Conservation (phyloP, 2,888 invertebrate genomes). For the Xylocampa areola region DNA sequence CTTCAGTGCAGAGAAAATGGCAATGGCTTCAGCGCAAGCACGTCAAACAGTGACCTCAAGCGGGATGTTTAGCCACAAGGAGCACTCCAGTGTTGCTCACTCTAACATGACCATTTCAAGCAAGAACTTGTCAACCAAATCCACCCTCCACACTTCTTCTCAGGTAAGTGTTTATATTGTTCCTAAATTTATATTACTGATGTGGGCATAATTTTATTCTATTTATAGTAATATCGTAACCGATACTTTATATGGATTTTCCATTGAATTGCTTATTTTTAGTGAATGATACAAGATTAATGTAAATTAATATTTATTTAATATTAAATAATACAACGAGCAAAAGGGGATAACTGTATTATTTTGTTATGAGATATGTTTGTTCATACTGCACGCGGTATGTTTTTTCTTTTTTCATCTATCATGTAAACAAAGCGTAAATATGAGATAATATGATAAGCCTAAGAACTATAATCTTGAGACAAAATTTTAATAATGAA, state of each 20-base stretch:
- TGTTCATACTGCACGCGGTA: background rate
- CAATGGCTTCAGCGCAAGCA: constrained; percentile 93
- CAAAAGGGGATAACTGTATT: too few relatives aligned
- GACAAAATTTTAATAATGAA: too few relatives aligned
- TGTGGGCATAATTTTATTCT: background rate
- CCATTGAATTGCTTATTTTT: too few relatives aligned
- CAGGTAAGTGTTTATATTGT: constrained; percentile 75
- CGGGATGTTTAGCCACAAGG: constrained; percentile 94
- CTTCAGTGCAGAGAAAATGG: constrained; percentile 95
- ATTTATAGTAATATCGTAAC: too few relatives aligned
- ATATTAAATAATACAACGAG: too few relatives aligned
- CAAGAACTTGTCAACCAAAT: constrained; percentile 92
- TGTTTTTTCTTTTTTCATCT: too few relatives aligned
- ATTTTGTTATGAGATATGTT: too few relatives aligned
- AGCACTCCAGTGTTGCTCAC: constrained; percentile 92
- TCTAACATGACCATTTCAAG: constrained; percentile 94
- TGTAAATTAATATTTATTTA: too few relatives aligned
- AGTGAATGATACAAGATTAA: too few relatives aligned
- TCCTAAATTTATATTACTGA: background rate
- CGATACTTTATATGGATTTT: too few relatives aligned
- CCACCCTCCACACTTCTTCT: constrained; percentile 87
- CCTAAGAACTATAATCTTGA: too few relatives aligned
- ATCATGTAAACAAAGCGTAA: background rate
- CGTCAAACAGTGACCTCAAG: constrained; percentile 94
- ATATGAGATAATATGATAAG: background rate